Conservation (phyloP, 2,113 vertebrate species). For the Leptocoma aspasia region DNA sequence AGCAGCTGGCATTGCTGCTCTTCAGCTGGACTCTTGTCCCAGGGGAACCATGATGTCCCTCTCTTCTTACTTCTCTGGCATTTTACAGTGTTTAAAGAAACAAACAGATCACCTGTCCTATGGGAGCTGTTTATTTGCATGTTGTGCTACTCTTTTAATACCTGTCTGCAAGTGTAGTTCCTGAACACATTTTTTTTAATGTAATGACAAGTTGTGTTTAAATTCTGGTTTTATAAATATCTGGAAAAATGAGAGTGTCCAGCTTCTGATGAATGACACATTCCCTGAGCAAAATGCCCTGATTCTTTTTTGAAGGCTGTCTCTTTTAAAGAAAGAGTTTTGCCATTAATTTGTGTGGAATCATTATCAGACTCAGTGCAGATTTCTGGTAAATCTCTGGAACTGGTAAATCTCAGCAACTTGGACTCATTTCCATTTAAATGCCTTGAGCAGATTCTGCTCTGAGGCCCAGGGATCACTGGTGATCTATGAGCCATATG, state of each 20-base stretch:
- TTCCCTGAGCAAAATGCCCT: background rate
- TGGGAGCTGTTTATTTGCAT: background rate
- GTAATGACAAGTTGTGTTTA: background rate
- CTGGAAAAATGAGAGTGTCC: background rate
- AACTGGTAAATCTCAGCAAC: no score
- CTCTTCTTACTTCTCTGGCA: background rate
- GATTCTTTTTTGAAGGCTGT: background rate
- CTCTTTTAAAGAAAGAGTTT: background rate
- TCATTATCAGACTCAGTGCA: accelerated
- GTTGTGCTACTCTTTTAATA: background rate
- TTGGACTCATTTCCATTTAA: background rate
- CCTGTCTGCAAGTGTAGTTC: background rate
- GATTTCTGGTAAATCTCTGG: background rate
- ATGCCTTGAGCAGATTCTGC: background rate
- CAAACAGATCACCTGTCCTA: accelerated
- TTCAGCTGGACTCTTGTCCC: background rate
- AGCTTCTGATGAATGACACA: accelerated
- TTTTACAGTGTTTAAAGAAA: background rate
- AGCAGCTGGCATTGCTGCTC: background rate
- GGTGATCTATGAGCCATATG: accelerated
- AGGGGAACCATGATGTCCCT: accelerated
- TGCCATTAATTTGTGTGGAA: background rate
- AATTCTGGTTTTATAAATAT: background rate
- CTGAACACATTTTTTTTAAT: background rate
- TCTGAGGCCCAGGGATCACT: background rate